Percentiles rank a stretch among this genome's conserved stretches.
Evolutionary conservation across 2,888 invertebrate genomes (phyloP).

Genomic region (Octodonta nipae): DNA sequence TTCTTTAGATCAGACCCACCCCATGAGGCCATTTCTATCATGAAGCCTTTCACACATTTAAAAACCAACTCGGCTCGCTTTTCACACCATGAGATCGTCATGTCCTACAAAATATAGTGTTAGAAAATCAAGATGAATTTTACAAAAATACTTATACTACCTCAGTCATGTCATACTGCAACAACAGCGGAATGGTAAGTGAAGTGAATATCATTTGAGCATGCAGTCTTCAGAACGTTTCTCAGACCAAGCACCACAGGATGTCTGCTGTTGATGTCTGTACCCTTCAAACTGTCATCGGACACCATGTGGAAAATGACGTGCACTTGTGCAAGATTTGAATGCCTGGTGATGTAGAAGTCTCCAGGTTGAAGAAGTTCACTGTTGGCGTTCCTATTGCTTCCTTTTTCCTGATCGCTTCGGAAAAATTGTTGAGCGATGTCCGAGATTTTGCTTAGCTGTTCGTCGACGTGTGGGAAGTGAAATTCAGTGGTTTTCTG

Average conservation of each 20-base stretch:
- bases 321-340: slow-evolving; percentile 87
- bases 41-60: slow-evolving; percentile 98
- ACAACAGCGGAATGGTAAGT: slow-evolving; percentile 80
- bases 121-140: too few species aligned
- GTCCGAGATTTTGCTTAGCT: slow-evolving; percentile 56
- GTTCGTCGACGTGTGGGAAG: slow-evolving; percentile 74
- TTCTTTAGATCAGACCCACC: slow-evolving; percentile 82
- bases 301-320: slow-evolving; percentile 90
- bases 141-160: too few species aligned
- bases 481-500: slow-evolving; percentile 87
- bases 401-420: slow-evolving; percentile 15
- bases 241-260: slow-evolving; percentile 86
- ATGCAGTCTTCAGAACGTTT: slow-evolving; percentile 89
- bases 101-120: slow-evolving; percentile 45
- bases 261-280: slow-evolving; percentile 91
- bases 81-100: slow-evolving; percentile 93
- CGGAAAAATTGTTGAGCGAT: slow-evolving; percentile 25
- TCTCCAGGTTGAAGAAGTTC: slow-evolving; percentile 67
- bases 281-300: slow-evolving; percentile 54
- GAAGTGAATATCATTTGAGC: slow-evolving; percentile 87
- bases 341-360: slow-evolving; percentile 76
- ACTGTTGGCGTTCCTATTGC: slow-evolving; percentile 28
- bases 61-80: slow-evolving; percentile 92
- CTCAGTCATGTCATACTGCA: slow-evolving; percentile 88
- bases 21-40: slow-evolving; percentile 95